Evolutionary conservation across 2,113 vertebrate genomes (phyloP), one percentile per base, ranked within the genome.

Genomic region (Anhinga anhinga): DNA sequence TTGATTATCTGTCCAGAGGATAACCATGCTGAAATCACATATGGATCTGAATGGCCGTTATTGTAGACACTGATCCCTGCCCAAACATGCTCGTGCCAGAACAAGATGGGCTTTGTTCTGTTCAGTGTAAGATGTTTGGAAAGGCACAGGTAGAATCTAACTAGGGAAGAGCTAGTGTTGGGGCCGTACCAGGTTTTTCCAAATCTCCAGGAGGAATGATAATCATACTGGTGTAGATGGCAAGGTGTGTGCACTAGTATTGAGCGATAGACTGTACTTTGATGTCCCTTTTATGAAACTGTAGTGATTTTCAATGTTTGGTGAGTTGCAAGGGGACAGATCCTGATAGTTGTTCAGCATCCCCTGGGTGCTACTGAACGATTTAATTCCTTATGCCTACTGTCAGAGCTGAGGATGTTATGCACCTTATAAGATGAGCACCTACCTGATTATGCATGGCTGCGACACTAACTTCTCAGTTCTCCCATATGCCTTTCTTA

Each of bases 171-270:
- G 5, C 10, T 15, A 5, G 1, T 55, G 11, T 11, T 16, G 8
- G 32, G 58, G 13, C 34, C 17, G 3, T 23, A 23, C 2, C 13
- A 26, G 18, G 0, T 38, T 79, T n/a, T 69, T n/a, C 56, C 36
- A 29, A 8, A 20, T 29, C 32, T 67, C 47, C 67, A 32, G 40
- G 30, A 62, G 29, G 44, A 66, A 11, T 63, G 79, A 2, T 0
- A 4, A 6, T 44, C 10, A 0, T 1, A 3, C 11, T 18, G 62
- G 7, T 49, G 27, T 20, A 44, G 82, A 47, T 0, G 5, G 30
- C n/a, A 23, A 72, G 30, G 36, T 6, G 20, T 2, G 61, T 2
- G 8, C 12, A 1, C 44, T 40, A 2, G 34, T 13, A 7, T 3
- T 50, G 78, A 63, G 47, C 56, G 19, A 1, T 1, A 50, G 78